Evolutionary conservation across 1,140 invertebrate genomes (phyloP).

Genomic region (Physella acuta): DNA sequence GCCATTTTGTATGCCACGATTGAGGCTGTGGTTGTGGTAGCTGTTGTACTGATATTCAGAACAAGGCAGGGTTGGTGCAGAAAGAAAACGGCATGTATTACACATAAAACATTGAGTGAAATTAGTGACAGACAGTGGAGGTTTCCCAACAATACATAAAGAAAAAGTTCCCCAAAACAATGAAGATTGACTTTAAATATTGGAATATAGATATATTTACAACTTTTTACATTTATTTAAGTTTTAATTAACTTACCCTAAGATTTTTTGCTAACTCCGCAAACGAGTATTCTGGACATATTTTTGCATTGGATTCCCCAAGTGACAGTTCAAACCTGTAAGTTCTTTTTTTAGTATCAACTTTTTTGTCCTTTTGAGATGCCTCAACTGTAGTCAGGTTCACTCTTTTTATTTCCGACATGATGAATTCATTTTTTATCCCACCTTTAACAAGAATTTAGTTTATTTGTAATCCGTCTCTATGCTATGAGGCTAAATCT

Average conservation of each 20-base stretch:
- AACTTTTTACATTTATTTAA: too few species aligned
- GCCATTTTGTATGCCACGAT: conserved; percentile 19
- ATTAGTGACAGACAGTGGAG: too few species aligned
- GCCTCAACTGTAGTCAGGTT: conserved; percentile 3
- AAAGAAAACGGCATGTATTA: too few species aligned
- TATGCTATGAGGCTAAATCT: conserved; percentile 21
- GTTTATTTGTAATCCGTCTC: conserved; percentile 6
- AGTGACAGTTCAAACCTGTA: conserved; percentile 11
- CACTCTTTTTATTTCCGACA: conserved; percentile 22
- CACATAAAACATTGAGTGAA: too few species aligned
- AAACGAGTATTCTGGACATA: conserved; percentile 26
- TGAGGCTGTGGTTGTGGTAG: not conserved
- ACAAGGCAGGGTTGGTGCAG: too few species aligned
- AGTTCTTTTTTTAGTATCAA: conserved; percentile 13
- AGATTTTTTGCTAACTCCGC: conserved; percentile 20
- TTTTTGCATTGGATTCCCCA: conserved; percentile 12
- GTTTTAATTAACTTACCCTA: conserved; percentile 17
- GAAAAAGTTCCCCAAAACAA: too few species aligned
- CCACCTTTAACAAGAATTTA: not conserved
- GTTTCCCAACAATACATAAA: too few species aligned
- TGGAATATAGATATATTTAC: too few species aligned
- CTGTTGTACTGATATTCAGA: too few species aligned
- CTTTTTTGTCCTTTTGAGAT: conserved; percentile 19
- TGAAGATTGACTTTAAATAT: too few species aligned
- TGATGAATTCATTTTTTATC: conserved; percentile 19